Conservation (phyloP, 2,113 vertebrate genomes). For the Ceyx melanurus region DNA sequence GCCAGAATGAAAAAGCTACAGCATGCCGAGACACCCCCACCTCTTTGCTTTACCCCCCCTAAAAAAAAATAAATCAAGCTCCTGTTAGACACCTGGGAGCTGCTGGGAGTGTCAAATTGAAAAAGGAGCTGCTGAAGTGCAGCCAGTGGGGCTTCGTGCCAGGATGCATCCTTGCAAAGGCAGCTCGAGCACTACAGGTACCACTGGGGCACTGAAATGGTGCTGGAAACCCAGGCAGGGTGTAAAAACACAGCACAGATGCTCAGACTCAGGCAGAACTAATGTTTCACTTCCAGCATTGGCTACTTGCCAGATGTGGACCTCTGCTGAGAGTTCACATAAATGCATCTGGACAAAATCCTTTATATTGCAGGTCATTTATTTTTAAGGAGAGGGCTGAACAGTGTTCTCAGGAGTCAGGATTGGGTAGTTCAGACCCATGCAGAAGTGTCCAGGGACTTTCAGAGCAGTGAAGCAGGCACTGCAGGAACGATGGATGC, state of each 20-base stretch:
- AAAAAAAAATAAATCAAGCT: not conserved
- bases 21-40: not conserved
- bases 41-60: fast-evolving
- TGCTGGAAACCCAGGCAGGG: not conserved
- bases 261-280: not conserved
- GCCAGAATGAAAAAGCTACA: not conserved
- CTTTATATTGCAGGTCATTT: not conserved
- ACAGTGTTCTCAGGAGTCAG: not conserved
- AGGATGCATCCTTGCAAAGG: not conserved
- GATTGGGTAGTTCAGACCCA: not conserved
- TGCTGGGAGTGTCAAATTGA: not conserved
- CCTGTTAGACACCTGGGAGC: not conserved
- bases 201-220: fast-evolving
- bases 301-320: not conserved
- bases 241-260: not conserved
- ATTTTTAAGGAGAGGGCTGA: not conserved
- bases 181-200: not conserved
- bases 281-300: not conserved
- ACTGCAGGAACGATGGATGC: not conserved
- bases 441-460: not conserved
- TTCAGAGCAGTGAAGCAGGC: not conserved
- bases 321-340: not conserved
- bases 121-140: not conserved
- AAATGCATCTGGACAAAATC: not conserved
- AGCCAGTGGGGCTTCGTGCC: not conserved